phyloP scores from a whole-genome alignment of 1,140 invertebrate genomes.

The Heliconius melpomene region DNA sequence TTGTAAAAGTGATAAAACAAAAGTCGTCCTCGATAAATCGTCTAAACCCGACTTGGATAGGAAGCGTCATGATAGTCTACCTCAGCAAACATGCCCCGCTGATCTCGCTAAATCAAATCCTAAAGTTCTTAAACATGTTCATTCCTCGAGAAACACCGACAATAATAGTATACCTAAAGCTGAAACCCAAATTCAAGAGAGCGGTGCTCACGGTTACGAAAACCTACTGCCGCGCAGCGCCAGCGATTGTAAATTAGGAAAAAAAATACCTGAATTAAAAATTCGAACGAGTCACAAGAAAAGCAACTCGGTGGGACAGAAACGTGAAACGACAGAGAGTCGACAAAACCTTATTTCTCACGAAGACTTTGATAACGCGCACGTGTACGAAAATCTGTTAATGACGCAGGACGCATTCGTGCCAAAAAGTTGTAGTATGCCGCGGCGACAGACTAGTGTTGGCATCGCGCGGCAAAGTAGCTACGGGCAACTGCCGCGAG shows the following conservation, averaged over 20 bases:
- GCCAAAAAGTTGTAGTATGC: slow-evolving; percentile 76
- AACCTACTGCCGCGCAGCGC: slow-evolving; percentile 68
- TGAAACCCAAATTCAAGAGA: slow-evolving; percentile 49
- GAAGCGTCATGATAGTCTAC: slow-evolving; percentile 62
- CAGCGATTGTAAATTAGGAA: slow-evolving; percentile 73
- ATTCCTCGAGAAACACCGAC: slow-evolving; percentile 53
- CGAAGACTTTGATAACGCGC: slow-evolving; percentile 68
- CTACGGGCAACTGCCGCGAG: slow-evolving; percentile 64
- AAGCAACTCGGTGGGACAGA: slow-evolving; percentile 76
- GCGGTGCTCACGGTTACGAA: slow-evolving; percentile 60
- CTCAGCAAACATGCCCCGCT: slow-evolving; percentile 46
- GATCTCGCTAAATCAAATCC: slow-evolving; percentile 59
- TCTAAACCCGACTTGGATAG: slow-evolving; percentile 74
- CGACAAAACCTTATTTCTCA: slow-evolving; percentile 75
- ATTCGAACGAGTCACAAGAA: slow-evolving; percentile 68
- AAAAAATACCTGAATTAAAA: slow-evolving; percentile 62
- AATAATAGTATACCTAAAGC: slow-evolving; percentile 45
- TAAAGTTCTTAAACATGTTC: slow-evolving; percentile 57
- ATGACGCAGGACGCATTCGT: slow-evolving; percentile 60
- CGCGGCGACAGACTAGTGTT: slow-evolving; percentile 58
- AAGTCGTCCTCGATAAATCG: slow-evolving; percentile 78
- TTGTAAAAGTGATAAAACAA: slow-evolving; percentile 83
- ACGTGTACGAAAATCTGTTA: slow-evolving; percentile 77
- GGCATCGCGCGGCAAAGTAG: slow-evolving; percentile 64
- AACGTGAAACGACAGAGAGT: slow-evolving; percentile 72